Evolutionary conservation across 2,113 vertebrate species (phyloP).

Genomic region (Podiceps cristatus): DNA sequence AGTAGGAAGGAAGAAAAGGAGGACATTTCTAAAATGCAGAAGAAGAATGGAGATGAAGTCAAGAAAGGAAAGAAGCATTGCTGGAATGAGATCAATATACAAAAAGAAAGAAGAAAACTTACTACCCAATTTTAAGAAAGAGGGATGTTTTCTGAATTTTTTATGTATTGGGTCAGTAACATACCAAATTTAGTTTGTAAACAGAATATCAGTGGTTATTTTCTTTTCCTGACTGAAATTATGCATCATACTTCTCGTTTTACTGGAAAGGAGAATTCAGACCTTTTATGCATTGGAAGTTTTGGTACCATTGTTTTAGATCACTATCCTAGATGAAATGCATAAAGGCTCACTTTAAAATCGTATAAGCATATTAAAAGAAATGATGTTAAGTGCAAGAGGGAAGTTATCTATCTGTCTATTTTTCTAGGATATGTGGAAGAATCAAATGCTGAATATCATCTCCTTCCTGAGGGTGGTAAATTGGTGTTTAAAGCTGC

Average conservation of each 20-base stretch:
- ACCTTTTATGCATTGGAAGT: background rate
- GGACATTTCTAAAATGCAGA: background rate
- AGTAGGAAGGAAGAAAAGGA: background rate
- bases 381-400: background rate
- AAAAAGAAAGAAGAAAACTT: background rate
- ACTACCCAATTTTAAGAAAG: background rate
- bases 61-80: background rate
- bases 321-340: background rate
- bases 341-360: background rate
- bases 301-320: background rate
- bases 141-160: background rate
- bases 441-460: background rate
- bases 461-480: background rate
- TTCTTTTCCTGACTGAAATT: background rate
- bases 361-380: background rate
- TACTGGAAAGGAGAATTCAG: background rate
- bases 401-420: background rate
- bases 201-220: background rate
- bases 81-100: background rate
- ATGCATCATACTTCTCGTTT: background rate
- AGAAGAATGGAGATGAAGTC: background rate
- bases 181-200: background rate
- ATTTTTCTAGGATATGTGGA: slow-evolving; percentile 37
- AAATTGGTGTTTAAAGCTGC: background rate
- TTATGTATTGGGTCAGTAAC: background rate